phyloP scores from a whole-genome alignment of 2,797 vertebrate genomes.

The Moxostoma hubbsi region DNA sequence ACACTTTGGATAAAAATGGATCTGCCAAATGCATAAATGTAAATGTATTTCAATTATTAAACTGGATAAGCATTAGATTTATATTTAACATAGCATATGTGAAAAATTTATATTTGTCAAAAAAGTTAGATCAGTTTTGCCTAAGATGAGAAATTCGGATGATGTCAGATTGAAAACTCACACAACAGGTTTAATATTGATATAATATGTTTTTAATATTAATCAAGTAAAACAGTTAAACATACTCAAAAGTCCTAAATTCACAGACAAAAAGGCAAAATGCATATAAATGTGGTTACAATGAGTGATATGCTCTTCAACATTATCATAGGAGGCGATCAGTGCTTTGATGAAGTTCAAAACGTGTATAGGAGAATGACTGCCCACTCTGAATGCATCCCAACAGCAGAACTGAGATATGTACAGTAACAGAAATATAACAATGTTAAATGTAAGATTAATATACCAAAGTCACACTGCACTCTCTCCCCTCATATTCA shows the following conservation, averaged over 20 bases:
- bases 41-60: too few species aligned
- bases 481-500: neutral
- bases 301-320: conserved; percentile 51
- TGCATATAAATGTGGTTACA: conserved; percentile 54
- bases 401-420: conserved; percentile 37
- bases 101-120: too few species aligned
- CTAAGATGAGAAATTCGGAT: too few species aligned
- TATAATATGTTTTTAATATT: conserved; percentile 59
- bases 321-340: conserved; percentile 46
- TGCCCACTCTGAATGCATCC: neutral
- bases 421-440: conserved; percentile 7
- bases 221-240: conserved; percentile 54
- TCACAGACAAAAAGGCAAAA: conserved; percentile 55
- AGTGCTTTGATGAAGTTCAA: conserved; percentile 51
- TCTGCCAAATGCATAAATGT: too few species aligned
- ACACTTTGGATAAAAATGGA: too few species aligned
- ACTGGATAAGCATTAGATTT: too few species aligned
- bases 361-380: neutral
- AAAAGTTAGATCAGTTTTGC: too few species aligned
- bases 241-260: conserved; percentile 45
- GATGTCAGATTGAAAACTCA: neutral
- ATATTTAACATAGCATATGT: too few species aligned
- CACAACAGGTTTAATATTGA: conserved; percentile 37
- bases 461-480: conserved; percentile 7
- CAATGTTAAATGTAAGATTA: conserved; percentile 32